A percentile compares a stretch with the other conserved stretches of the same genome.
phyloP scores from a whole-genome alignment of 2,113 vertebrate species.

The Pluvialis apricaria region DNA sequence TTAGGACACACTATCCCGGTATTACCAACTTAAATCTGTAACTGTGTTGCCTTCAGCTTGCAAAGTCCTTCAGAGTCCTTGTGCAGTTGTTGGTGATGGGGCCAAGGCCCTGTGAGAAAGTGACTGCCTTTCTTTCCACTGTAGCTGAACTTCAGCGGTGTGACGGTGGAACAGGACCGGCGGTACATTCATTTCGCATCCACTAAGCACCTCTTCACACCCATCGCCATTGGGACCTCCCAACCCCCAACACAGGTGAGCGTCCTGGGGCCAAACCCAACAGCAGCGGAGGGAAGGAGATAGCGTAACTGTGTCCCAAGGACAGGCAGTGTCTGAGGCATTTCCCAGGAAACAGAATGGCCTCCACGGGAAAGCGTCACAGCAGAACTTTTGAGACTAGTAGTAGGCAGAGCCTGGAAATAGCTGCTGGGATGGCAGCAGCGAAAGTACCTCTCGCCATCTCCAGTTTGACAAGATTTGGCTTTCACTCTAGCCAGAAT shows the following conservation, averaged over 20 bases:
- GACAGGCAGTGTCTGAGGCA: neutral
- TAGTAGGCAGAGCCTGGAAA: neutral
- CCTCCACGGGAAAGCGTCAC: neutral
- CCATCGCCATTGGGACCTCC: slow-evolving; percentile 75
- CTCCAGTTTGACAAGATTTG: neutral
- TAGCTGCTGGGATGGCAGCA: neutral
- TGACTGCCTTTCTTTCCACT: neutral
- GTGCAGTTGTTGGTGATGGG: neutral
- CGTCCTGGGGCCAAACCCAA: neutral
- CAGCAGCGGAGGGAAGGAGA: neutral
- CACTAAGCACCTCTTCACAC: slow-evolving; percentile 77
- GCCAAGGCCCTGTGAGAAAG: neutral
- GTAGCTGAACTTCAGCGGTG: slow-evolving; percentile 85
- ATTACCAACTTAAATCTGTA: neutral
- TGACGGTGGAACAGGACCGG: slow-evolving; percentile 75
- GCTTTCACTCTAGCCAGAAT: neutral
- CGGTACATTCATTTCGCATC: slow-evolving; percentile 81
- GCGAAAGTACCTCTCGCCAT: neutral
- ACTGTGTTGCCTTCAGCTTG: neutral
- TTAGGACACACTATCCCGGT: neutral
- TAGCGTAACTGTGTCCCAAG: neutral
- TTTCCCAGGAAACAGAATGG: neutral
- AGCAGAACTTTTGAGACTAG: neutral
- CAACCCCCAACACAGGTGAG: slow-evolving; percentile 86
- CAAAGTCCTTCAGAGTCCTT: neutral